phyloP scores from a whole-genome alignment of 2,797 vertebrate genomes.

The Sebastes reedi region DNA sequence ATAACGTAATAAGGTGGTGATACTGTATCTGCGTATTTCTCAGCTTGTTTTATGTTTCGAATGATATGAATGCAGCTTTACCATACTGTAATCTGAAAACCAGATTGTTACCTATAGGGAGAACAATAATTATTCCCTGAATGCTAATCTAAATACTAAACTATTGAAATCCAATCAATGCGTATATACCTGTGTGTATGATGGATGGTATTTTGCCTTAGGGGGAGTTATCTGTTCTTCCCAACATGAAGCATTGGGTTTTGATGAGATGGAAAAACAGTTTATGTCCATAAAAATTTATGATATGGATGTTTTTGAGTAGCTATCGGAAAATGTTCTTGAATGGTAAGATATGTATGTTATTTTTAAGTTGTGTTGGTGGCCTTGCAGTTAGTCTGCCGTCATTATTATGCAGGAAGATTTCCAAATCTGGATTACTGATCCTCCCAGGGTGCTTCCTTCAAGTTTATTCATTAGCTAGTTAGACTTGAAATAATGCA shows the following conservation, averaged over 20 bases:
- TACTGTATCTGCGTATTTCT: background rate
- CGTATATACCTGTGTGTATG: background rate
- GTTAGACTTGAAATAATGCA: conserved; percentile 7
- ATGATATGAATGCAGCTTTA: background rate
- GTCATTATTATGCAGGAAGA: conserved; percentile 1
- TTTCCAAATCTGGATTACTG: background rate
- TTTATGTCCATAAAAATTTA: background rate
- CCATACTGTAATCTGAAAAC: background rate
- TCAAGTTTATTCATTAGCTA: conserved; percentile 6
- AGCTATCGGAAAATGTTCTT: background rate
- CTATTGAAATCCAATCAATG: background rate
- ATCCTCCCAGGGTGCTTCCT: conserved; percentile 2
- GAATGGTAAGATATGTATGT: background rate
- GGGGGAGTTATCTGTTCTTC: background rate
- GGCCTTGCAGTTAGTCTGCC: conserved; percentile 2
- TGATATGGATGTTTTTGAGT: background rate
- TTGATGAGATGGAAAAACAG: background rate
- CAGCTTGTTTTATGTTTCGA: background rate
- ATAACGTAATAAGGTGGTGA: background rate
- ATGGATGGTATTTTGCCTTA: background rate
- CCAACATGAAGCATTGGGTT: background rate
- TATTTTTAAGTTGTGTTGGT: background rate
- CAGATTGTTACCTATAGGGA: background rate
- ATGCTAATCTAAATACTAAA: background rate
- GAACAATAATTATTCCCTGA: background rate